Evolutionary conservation across 2,888 invertebrate genomes (phyloP).

Genomic region (Tetropium fuscum): DNA sequence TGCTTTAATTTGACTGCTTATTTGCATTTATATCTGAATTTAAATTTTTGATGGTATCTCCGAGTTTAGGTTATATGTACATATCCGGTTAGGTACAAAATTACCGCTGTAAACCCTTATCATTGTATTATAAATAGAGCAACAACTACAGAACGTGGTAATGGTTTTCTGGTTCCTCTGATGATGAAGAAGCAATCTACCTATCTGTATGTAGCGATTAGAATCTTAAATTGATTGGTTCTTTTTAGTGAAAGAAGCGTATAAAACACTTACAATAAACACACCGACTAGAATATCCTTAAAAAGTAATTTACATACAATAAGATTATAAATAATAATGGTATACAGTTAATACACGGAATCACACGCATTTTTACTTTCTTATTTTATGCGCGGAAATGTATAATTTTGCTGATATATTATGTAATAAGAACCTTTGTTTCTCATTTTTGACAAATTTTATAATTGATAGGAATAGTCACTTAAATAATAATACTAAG

Average conservation of each 20-base stretch:
- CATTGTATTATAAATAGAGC: slow-evolving; percentile 17
- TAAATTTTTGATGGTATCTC: slow-evolving; percentile 29
- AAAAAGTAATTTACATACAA: slow-evolving; percentile 25
- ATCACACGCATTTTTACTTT: slow-evolving; percentile 12
- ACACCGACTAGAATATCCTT: slow-evolving; percentile 23
- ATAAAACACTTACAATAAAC: slow-evolving; percentile 13
- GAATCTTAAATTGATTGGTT: slow-evolving; percentile 20
- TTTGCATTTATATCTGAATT: slow-evolving; percentile 32
- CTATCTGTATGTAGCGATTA: slow-evolving; percentile 1
- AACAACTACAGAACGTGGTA: slow-evolving; percentile 8
- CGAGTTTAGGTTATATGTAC: slow-evolving; percentile 22
- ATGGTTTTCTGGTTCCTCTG: slow-evolving; percentile 21
- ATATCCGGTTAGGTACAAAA: slow-evolving; percentile 21
- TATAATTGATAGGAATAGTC: no score
- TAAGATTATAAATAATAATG: slow-evolving; percentile 19
- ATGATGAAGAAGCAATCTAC: slow-evolving; percentile 15
- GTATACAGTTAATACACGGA: slow-evolving; percentile 4
- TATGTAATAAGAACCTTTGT: no score
- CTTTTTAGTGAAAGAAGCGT: slow-evolving; percentile 19
- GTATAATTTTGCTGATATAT: no score
- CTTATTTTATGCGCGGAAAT: slow-evolving; percentile 1
- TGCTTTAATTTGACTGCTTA: slow-evolving; percentile 31
- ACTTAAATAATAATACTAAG: no score
- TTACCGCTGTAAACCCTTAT: slow-evolving; percentile 17
- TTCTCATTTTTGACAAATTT: no score